Evolutionary conservation across 2,797 vertebrate genomes (phyloP).

Genomic region (Fundulus diaphanus): DNA sequence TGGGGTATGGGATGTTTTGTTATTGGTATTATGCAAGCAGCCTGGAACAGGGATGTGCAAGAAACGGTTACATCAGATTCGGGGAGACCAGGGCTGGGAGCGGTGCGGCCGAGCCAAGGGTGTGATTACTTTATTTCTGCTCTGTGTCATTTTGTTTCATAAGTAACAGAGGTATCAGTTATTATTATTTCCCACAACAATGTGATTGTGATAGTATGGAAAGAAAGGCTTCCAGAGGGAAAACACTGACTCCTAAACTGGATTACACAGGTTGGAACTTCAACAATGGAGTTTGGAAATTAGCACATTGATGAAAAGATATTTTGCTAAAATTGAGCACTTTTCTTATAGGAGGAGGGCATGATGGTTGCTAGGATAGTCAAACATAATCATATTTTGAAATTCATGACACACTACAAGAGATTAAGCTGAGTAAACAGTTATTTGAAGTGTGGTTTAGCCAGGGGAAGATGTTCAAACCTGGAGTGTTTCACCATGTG

Average conservation of each 20-base stretch:
- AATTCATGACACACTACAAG: slow-evolving; percentile 5
- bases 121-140: too few relatives aligned
- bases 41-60: too few relatives aligned
- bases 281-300: not conserved
- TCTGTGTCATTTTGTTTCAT: too few relatives aligned
- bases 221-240: not conserved
- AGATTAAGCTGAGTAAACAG: slow-evolving; percentile 17
- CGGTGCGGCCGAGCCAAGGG: too few relatives aligned
- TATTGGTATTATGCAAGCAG: too few relatives aligned
- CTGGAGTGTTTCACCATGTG: slow-evolving; percentile 20
- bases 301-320: not conserved
- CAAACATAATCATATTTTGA: slow-evolving; percentile 3
- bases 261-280: not conserved
- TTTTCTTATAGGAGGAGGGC: slow-evolving; percentile 6
- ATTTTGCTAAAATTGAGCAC: not conserved
- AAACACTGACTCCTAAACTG: too few relatives aligned
- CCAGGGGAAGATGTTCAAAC: slow-evolving; percentile 22
- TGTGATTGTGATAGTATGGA: not conserved
- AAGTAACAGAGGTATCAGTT: too few relatives aligned
- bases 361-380: not conserved
- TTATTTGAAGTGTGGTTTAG: slow-evolving; percentile 32
- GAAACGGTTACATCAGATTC: too few relatives aligned
- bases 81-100: too few relatives aligned
- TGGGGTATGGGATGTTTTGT: too few relatives aligned
- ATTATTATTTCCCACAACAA: too few relatives aligned